Evolutionary conservation across 1,140 invertebrate genomes (phyloP).

Genomic region (Aphaenogaster rudis): DNA sequence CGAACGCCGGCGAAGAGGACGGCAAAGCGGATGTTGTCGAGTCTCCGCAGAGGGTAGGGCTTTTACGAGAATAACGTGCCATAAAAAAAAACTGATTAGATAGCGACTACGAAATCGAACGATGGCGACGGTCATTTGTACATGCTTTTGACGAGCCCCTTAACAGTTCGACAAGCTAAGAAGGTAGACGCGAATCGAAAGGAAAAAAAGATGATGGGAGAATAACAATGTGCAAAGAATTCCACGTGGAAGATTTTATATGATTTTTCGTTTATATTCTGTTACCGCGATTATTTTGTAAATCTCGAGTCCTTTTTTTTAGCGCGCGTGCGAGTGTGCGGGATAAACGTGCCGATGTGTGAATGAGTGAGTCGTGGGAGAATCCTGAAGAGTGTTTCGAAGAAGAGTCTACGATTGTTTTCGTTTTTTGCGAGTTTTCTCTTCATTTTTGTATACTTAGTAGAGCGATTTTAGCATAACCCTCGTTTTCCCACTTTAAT

Average conservation of each 20-base stretch:
- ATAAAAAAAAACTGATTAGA: conserved; percentile 75
- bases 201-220: conserved; percentile 12
- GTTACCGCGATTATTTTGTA: conserved; percentile 74
- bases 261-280: conserved; percentile 72
- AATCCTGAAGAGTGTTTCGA: conserved; percentile 62
- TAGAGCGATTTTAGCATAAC: conserved; percentile 76
- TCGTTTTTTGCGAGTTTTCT: conserved; percentile 74
- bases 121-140: conserved; percentile 73
- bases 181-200: conserved; percentile 56
- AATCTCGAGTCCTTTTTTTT: conserved; percentile 69
- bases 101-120: conserved; percentile 74
- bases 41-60: conserved; percentile 53
- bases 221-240: conserved; percentile 75
- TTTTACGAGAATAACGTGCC: conserved; percentile 77
- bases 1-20: conserved; percentile 15
- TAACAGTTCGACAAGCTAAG: conserved; percentile 66
- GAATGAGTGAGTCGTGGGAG: conserved; percentile 31
- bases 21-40: conserved; percentile 42
- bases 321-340: conserved; percentile 35
- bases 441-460: conserved; percentile 75
- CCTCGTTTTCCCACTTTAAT: conserved; percentile 76
- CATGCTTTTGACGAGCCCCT: conserved; percentile 74
- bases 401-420: conserved; percentile 69
- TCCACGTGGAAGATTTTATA: conserved; percentile 75
- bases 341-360: conserved; percentile 16